Evolutionary conservation across 2,888 invertebrate species (phyloP), one percentile per base, ranked within the genome.

Genomic region (Bursaphelenchus okinawaensis): DNA sequence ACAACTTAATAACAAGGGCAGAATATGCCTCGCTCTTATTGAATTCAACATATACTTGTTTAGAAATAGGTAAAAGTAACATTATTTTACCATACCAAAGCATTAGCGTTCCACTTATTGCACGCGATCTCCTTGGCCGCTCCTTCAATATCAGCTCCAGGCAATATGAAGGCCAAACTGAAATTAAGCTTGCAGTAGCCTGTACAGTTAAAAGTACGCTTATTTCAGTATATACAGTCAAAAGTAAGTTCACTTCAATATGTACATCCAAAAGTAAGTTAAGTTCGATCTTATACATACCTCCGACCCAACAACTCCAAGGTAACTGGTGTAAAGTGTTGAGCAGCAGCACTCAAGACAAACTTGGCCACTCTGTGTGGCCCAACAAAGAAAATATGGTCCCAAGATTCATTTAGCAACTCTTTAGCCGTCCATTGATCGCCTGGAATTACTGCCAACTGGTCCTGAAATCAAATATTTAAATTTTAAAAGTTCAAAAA

Each of bases 311-410:
- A 92, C 62, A 95, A 86, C 84, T 95, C 95, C 68, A 96, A 85
- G 0, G 93, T 93, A 56, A 90, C 90, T 0, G 95, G 95, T 0
- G 94, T 96, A 60, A 96, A 87, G 84, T 89, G 84, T 83, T 92
- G 90, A 70, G 91, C 90, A 0, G 94, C 92, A 0, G 94, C 92
- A 62, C 88, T 88, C 82, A 92, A 89, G 1, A 98, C 87, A 65
- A 92, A 89, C 85, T 88, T 89, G 31, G 93, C 95, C n/a, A 94
- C 90, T 59, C 40, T 91, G 91, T 12, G 79, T 78, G 66, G 83
- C 82, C 87, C 95, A 0, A 95, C 96, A 84, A 90, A 93, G 86
- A 96, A 93, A 71, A 96, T 93, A 82, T 93, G 92, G 85, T 96
- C 95, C 83, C 93, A 95, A 81, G 88, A 88, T 82, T 93, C 88